Percentiles rank a stretch among this genome's conserved stretches.
Evolutionary conservation across 1,140 invertebrate species (phyloP).

Genomic region (Colletes gigas): DNA sequence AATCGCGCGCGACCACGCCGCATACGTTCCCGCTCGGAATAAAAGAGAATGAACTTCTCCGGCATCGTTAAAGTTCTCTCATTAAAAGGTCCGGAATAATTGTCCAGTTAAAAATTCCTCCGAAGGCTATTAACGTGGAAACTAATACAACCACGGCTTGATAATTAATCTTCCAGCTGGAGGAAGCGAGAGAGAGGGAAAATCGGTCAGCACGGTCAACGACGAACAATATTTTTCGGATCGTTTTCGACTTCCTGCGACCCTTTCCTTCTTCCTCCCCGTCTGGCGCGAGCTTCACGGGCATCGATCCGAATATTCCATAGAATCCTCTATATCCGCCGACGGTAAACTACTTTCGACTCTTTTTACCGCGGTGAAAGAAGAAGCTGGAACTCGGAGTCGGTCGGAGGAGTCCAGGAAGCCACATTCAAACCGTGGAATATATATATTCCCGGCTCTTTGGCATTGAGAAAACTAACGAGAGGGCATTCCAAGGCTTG

Average conservation of each 20-base stretch:
- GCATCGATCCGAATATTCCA: constrained; percentile 55
- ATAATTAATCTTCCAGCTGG: constrained; percentile 40
- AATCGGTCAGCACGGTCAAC: constrained; percentile 22
- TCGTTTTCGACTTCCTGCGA: constrained; percentile 32
- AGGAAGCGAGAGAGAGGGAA: constrained; percentile 13
- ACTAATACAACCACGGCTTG: constrained; percentile 39
- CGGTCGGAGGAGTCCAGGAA: constrained; percentile 32
- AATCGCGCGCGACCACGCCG: constrained; percentile 2
- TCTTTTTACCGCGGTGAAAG: constrained; percentile 46
- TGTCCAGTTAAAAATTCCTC: constrained; percentile 50
- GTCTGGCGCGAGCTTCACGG: background rate
- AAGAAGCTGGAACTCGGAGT: constrained; percentile 21
- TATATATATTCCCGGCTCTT: constrained; percentile 54
- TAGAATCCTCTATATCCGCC: constrained; percentile 43
- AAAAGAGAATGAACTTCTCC: constrained; percentile 26
- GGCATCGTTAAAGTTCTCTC: constrained; percentile 32
- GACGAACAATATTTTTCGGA: constrained; percentile 51
- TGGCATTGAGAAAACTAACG: constrained; percentile 59
- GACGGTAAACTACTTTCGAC: constrained; percentile 51
- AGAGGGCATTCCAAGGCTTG: constrained; percentile 50
- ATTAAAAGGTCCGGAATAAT: constrained; percentile 40
- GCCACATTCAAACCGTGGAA: constrained; percentile 48
- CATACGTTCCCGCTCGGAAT: background rate
- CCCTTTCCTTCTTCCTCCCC: background rate
- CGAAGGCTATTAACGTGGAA: constrained; percentile 40